Evolutionary conservation across 2,797 vertebrate genomes (phyloP).

Genomic region (Scarus forsteni): DNA sequence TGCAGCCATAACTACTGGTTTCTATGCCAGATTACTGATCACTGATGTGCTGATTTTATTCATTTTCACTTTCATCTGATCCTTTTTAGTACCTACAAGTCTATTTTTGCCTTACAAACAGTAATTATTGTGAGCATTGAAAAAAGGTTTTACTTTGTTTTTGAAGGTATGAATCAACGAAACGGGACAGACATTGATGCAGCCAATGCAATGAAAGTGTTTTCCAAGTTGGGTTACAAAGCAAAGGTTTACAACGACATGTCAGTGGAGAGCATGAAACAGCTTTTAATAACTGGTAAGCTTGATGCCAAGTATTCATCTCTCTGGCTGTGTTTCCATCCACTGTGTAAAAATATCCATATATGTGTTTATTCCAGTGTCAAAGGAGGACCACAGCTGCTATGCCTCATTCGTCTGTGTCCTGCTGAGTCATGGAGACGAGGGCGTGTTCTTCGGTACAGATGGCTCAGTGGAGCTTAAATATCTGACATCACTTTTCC

Average conservation of each 20-base stretch:
- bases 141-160: not conserved
- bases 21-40: no score
- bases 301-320: not conserved
- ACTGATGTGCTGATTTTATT: no score
- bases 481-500: constrained; percentile 80
- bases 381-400: constrained; percentile 80
- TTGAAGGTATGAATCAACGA: constrained; percentile 84
- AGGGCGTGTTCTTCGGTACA: constrained; percentile 83
- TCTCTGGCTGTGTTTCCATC: no score
- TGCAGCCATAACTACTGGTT: no score
- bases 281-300: constrained; percentile 75
- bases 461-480: constrained; percentile 76
- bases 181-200: constrained; percentile 86
- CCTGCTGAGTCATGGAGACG: constrained; percentile 86
- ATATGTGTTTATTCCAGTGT: constrained; percentile 58
- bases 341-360: not conserved
- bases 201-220: constrained; percentile 78
- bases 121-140: not conserved
- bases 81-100: no score
- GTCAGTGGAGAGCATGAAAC: constrained; percentile 73
- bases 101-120: no score
- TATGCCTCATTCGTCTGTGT: constrained; percentile 83
- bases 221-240: constrained; percentile 81
- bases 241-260: constrained; percentile 85
- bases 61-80: no score